Evolutionary conservation across 2,888 invertebrate species (phyloP), one percentile per base, ranked within the genome.

Genomic region (Ichneumoninae sp.): DNA sequence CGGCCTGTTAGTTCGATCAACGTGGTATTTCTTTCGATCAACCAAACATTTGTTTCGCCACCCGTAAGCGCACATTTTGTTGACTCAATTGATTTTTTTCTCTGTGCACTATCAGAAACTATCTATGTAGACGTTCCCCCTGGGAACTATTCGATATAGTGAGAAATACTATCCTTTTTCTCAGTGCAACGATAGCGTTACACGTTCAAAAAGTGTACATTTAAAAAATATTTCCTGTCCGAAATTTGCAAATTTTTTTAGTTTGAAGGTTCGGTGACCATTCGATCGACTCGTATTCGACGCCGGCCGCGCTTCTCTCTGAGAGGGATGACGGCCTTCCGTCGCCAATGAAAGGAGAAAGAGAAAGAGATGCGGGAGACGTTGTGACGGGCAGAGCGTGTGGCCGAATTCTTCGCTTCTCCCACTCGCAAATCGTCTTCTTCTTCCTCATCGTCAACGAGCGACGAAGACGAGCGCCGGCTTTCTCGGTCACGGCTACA

Each of bases 401-500:
- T 90, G 90, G 89, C 90, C 89, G 90, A 89, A 90, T 90, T 90
- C 89, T 84, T 88, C 85, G 84, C 86, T 86, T 57, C 86, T 86
- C 86, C 82, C 75, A 71, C 72, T 68, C 68, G 36, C 68, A 65
- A 65, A 57, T 57, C 22, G 57, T 57, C 22, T 57, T 83, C 86
- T 86, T 86, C 88, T 88, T 89, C 89, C 71, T 82, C 81, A 50
- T 66, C 71, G 70, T 44, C 65, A 36, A 65, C 54, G 57, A 57
- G 19, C 57, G 44, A 66, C 52, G 66, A 72, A 52, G 54, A 68
- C 68, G 80, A 75, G 86, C 82, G 85, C 88, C 89, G 86, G 89
- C 89, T 92, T 92, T 93, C 92, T 92, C 92, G 92, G 92, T 92
- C 93, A 92, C 87, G 91, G 90, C 57, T 91, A 88, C 90, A 82